These are phyloP conservation scores for Rhabditophanes sp. DNA, from an alignment of 2,888 invertebrate species.

Conservation along the genomic window DNA sequence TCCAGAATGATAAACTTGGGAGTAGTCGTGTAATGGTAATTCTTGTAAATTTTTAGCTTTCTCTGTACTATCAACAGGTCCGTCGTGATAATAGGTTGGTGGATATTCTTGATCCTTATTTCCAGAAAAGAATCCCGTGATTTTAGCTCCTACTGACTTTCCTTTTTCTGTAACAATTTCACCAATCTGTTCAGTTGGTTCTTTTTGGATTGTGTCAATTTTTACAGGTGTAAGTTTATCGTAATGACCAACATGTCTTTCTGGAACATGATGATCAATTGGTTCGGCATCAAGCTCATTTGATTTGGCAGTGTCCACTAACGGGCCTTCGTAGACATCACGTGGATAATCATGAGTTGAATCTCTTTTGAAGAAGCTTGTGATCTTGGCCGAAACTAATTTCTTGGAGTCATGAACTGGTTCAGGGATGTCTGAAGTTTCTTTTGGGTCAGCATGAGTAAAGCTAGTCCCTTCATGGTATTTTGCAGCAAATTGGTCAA, in stretches of 20 bases:
- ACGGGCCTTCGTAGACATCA: conserved; percentile 12
- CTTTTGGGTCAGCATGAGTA: conserved; percentile 3
- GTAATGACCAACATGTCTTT: conserved; percentile 7
- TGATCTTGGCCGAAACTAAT: conserved; percentile 9
- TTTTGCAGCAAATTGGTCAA: not conserved
- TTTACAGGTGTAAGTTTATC: conserved; percentile 1
- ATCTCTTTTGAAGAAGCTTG: conserved; percentile 13
- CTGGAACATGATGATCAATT: conserved; percentile 10
- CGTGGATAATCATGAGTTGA: conserved; percentile 14
- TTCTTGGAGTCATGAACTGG: too few relatives aligned
- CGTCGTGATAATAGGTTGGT: conserved; percentile 11
- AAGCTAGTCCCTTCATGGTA: not conserved
- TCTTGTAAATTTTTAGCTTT: conserved; percentile 10
- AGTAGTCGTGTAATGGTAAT: conserved; percentile 11
- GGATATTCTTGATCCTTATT: conserved; percentile 13
- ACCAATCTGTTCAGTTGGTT: not conserved
- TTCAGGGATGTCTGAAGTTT: too few relatives aligned
- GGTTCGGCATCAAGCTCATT: conserved; percentile 13
- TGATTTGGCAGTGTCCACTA: conserved; percentile 10
- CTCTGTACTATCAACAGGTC: conserved; percentile 12
- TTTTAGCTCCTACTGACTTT: conserved; percentile 8
- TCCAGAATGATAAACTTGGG: conserved; percentile 8
- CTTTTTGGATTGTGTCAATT: conserved; percentile 4
- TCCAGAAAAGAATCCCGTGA: conserved; percentile 13
- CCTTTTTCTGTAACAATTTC: too few relatives aligned